phyloP scores from a whole-genome alignment of 2,113 vertebrate genomes.

The Lampris incognitus region DNA sequence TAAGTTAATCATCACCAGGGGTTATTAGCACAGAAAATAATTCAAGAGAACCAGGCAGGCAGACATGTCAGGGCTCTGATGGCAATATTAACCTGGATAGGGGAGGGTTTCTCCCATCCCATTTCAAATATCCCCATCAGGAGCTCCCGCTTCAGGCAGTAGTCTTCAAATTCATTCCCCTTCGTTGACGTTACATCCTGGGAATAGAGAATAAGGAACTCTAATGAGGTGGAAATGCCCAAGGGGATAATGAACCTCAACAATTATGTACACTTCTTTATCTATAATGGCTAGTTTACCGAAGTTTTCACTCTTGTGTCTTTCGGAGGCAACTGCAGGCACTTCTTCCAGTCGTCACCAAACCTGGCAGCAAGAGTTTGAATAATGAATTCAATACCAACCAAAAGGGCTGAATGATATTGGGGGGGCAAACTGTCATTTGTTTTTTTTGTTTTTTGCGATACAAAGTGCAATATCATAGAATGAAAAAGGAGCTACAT shows the following conservation, averaged over 20 bases:
- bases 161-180: constrained; percentile 83
- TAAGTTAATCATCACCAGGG: background rate
- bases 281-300: constrained; percentile 43
- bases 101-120: constrained; percentile 83
- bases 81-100: constrained; percentile 73
- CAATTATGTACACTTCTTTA: background rate
- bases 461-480: background rate
- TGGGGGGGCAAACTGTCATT: too few relatives aligned
- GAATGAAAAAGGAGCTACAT: background rate
- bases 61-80: background rate
- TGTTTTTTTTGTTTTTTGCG: too few relatives aligned
- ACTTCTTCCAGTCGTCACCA: constrained; percentile 83
- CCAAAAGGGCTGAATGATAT: too few relatives aligned
- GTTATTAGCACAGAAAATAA: background rate
- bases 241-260: background rate
- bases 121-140: constrained; percentile 84
- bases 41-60: background rate
- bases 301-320: constrained; percentile 77
- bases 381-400: background rate
- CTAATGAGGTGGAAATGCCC: background rate
- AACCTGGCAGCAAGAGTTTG: constrained; percentile 60
- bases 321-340: constrained; percentile 78
- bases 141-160: constrained; percentile 81
- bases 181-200: constrained; percentile 83
- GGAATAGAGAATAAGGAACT: background rate